Base-by-base conservation (phyloP, 2,888 invertebrate genomes). In the Morinoia aosen region DNA sequence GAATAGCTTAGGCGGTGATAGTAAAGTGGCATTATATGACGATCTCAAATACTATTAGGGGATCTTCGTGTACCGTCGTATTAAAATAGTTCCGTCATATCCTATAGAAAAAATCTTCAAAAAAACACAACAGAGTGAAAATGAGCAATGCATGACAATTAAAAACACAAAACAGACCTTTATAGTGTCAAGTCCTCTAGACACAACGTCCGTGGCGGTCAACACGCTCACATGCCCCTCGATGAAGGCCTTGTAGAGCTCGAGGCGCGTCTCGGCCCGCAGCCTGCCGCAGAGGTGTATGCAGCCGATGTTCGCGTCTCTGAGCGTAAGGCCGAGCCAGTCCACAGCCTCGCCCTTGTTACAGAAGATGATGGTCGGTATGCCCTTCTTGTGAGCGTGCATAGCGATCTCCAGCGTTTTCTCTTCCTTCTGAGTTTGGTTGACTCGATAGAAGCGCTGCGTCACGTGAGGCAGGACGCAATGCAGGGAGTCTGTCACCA, bases 141-240 rank as follows among this genome's bases (percentile, higher is more conserved):
- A 8, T 33, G 25, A 39, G 39, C 33, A 88, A 25, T 39, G n/a
- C n/a, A 88, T 39, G n/a, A 88, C n/a, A 12, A 48, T 5, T 48
- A 48, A 48, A 48, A n/a, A 11, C 39, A 25, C 88, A 11, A 19
- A 8, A 97, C 97, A 97, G 97, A 98, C 98, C 96, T 98, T 97
- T 0, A 97, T 97, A 0, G 99, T 99, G 97, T 99, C 99, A 96
- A 99, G 97, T 16, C 99, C 99, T 96, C 99, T 98, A 0, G 99
- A 99, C 0, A 98, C 98, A 40, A 99, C 98, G 97, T 99, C 99
- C 0, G 99, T 99, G 95, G 98, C 98, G 0, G 99, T 98, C 56
- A 99, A 97, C 0, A 99, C 98, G 97, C 98, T 98, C 11, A 98
- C 98, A 96, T 98, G 97, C 0, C 98, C 99, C 57, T 97, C 97